Conservation (phyloP, 2,888 invertebrate species). For the Agonopterix heracliana region DNA sequence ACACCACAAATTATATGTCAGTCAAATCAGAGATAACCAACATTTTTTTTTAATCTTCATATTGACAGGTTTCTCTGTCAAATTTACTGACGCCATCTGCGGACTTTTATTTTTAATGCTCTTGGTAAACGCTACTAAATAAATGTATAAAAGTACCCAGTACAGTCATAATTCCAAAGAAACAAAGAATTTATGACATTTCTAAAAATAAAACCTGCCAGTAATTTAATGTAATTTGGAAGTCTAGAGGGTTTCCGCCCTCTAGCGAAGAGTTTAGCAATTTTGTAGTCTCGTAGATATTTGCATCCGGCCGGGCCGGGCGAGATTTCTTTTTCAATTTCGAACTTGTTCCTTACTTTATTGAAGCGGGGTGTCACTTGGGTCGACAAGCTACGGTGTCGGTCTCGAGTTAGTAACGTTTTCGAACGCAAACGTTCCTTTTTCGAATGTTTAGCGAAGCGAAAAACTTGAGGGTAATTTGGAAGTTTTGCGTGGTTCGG, state of each 20-base stretch:
- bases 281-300: conserved; percentile 44
- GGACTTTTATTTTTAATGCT: too few relatives aligned
- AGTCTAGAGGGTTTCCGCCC: too few relatives aligned
- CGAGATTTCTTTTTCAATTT: conserved; percentile 68
- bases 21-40: too few relatives aligned
- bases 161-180: not conserved
- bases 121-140: too few relatives aligned
- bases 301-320: conserved; percentile 38
- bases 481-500: conserved; percentile 4
- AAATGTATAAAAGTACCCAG: too few relatives aligned
- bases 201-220: conserved; percentile 5
- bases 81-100: too few relatives aligned
- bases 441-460: conserved; percentile 8
- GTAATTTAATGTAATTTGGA: conserved; percentile 11
- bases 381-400: conserved; percentile 27
- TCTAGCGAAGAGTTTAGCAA: conserved; percentile 37
- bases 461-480: conserved; percentile 5
- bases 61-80: too few relatives aligned
- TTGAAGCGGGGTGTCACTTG: conserved; percentile 51
- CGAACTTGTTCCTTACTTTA: conserved; percentile 59
- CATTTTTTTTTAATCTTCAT: too few relatives aligned
- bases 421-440: conserved; percentile 13
- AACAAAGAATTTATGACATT: not conserved
- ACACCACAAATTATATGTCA: too few relatives aligned
- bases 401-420: conserved; percentile 18